phyloP scores from a whole-genome alignment of 2,888 invertebrate species.

The Itoplectis maculator region DNA sequence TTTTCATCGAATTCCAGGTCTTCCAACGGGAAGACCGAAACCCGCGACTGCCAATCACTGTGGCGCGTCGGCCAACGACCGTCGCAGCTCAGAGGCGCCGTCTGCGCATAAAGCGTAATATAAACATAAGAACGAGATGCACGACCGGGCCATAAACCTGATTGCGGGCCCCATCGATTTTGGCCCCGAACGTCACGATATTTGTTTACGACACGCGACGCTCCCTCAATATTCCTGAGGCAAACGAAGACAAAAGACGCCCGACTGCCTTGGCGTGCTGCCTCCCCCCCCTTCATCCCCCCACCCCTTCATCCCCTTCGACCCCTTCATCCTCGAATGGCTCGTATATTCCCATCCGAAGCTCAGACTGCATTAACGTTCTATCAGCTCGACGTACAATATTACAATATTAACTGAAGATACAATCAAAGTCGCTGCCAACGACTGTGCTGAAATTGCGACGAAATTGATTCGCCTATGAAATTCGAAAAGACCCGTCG shows the following conservation, averaged over 20 bases:
- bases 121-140: slow-evolving; percentile 51
- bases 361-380: neutral
- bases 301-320: no score
- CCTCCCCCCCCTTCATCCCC: no score
- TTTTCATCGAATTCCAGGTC: neutral
- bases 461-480: neutral
- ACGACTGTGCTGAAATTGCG: neutral
- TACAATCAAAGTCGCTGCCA: neutral
- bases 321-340: no score
- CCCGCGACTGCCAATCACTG: neutral
- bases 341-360: neutral
- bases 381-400: neutral
- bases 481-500: neutral
- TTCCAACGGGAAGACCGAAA: no score
- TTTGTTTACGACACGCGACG: slow-evolving; percentile 54
- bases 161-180: slow-evolving; percentile 61
- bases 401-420: neutral
- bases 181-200: slow-evolving; percentile 58
- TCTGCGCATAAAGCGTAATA: slow-evolving; percentile 24
- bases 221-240: slow-evolving; percentile 7
- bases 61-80: no score
- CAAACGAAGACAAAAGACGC: slow-evolving; percentile 21
- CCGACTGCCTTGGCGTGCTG: neutral
- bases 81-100: no score
- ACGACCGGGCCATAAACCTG: slow-evolving; percentile 52